Conservation (phyloP, 2,888 invertebrate genomes). For the Tuta absoluta region DNA sequence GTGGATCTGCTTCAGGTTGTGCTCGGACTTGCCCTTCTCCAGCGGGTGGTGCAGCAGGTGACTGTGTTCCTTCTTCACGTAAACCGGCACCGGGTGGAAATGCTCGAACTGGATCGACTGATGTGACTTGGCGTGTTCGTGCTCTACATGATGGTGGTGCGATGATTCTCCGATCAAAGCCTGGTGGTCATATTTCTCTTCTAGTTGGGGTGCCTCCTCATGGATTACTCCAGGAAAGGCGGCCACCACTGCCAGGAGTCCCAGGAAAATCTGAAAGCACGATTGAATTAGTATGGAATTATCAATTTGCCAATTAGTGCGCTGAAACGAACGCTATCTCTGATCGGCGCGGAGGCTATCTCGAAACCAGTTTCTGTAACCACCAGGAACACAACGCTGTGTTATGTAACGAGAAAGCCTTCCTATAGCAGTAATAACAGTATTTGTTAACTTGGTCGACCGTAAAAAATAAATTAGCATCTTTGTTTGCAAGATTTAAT, state of each 20-base stretch:
- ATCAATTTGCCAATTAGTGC: slow-evolving; percentile 28
- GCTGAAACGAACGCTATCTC: slow-evolving; percentile 25
- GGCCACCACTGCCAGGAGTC: slow-evolving; percentile 70
- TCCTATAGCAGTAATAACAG: slow-evolving; percentile 46
- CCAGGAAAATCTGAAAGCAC: slow-evolving; percentile 69
- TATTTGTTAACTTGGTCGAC: slow-evolving; percentile 15
- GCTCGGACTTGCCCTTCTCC: slow-evolving; percentile 83
- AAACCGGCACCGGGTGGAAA: slow-evolving; percentile 86
- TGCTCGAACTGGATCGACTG: slow-evolving; percentile 86
- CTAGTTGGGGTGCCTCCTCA: slow-evolving; percentile 66
- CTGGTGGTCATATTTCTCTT: slow-evolving; percentile 66
- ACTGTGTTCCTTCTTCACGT: slow-evolving; percentile 85
- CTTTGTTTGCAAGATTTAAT: slow-evolving; percentile 13
- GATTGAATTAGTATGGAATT: background rate
- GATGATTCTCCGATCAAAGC: slow-evolving; percentile 73
- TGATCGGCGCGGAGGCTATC: slow-evolving; percentile 23
- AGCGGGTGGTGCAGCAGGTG: slow-evolving; percentile 84
- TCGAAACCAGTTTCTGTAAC: slow-evolving; percentile 51
- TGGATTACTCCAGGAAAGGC: slow-evolving; percentile 74
- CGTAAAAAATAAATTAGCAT: slow-evolving; percentile 1
- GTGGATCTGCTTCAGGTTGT: slow-evolving; percentile 82
- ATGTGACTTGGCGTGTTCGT: slow-evolving; percentile 85
- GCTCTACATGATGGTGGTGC: slow-evolving; percentile 82
- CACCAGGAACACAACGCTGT: slow-evolving; percentile 47
- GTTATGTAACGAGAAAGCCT: slow-evolving; percentile 63